Evolutionary conservation across 2,113 vertebrate species (phyloP).

Genomic region (Muntiacus muntjak): DNA sequence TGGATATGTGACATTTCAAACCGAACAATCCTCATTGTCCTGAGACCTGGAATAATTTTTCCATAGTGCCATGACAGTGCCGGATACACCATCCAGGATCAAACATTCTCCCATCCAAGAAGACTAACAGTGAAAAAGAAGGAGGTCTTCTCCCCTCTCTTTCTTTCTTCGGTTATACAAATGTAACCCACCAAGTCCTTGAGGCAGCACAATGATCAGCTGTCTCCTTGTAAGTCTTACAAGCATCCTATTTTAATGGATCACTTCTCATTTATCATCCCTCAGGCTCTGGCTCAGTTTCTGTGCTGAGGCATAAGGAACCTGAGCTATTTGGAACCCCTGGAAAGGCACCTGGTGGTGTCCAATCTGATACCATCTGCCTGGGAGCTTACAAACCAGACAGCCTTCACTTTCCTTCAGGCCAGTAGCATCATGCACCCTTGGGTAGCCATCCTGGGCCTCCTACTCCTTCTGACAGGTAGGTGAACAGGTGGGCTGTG

Average conservation of each 20-base stretch:
- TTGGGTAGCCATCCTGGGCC: background rate
- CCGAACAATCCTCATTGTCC: background rate
- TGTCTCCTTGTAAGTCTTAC: background rate
- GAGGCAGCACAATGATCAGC: background rate
- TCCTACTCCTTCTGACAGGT: background rate
- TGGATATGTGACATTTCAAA: background rate
- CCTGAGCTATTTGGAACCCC: background rate
- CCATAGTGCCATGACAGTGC: background rate
- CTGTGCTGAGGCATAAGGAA: background rate
- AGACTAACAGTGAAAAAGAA: background rate
- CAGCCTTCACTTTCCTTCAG: background rate
- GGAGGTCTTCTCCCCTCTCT: background rate
- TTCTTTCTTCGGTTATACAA: background rate
- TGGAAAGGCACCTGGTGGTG: background rate
- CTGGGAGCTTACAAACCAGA: background rate
- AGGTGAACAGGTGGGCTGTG: background rate
- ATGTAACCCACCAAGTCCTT: background rate
- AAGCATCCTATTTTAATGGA: background rate
- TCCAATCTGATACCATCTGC: background rate
- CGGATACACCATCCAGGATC: background rate
- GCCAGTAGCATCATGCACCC: background rate
- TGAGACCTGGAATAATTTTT: background rate
- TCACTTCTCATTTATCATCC: background rate
- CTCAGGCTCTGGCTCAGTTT: background rate
- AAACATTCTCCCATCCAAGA: accelerated